These are phyloP conservation scores for Ptilonorhynchus violaceus DNA, from an alignment of 2,113 vertebrate genomes.

Conservation along the genomic window DNA sequence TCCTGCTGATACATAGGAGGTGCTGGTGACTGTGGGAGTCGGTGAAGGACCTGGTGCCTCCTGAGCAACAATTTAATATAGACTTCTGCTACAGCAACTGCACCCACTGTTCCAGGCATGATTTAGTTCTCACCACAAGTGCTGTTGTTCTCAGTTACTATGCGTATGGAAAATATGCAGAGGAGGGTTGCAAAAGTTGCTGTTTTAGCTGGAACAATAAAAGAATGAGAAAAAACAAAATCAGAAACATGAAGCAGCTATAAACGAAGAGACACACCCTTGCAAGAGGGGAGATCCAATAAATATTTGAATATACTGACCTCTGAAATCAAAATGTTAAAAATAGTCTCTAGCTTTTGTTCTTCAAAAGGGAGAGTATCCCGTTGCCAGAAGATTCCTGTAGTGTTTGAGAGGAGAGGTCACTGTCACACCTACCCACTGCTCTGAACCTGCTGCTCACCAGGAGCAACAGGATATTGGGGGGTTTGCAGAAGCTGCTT, in stretches of 20 bases:
- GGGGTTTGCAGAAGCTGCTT: not conserved
- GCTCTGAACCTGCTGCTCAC: not conserved
- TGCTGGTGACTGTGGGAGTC: not conserved
- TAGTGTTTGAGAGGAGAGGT: not conserved
- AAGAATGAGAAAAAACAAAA: not conserved
- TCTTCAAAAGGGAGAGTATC: not conserved
- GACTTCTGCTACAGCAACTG: not conserved
- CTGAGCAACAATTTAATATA: not conserved
- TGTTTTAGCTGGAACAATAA: not conserved
- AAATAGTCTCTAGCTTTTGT: not conserved
- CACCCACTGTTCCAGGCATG: not conserved
- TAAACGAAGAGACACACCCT: not conserved
- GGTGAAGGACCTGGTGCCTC: not conserved
- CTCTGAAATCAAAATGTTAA: not conserved
- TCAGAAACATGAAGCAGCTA: not conserved
- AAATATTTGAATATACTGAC: not conserved
- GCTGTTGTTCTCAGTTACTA: not conserved
- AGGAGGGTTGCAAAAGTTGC: not conserved
- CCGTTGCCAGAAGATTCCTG: not conserved
- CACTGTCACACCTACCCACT: not conserved
- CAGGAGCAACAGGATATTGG: not conserved
- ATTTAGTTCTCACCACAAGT: not conserved
- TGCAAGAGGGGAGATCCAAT: not conserved
- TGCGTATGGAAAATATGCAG: not conserved
- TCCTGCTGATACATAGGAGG: rapidly evolving